Conservation (phyloP, 2,888 invertebrate species). For the Apoda limacodes region DNA sequence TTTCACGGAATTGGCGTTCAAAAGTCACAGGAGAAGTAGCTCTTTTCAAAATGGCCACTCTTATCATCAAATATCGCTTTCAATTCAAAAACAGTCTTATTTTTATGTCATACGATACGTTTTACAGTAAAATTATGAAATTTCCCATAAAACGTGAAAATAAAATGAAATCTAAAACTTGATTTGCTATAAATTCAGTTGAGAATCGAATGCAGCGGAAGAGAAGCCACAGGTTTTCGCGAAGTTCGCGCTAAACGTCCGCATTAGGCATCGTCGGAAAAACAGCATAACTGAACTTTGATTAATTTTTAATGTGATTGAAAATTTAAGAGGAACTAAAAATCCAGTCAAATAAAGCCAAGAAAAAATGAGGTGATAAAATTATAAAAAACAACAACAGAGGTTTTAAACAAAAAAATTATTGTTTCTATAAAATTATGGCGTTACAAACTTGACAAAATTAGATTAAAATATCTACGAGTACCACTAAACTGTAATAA, state of each 20-base stretch:
- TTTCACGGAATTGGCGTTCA: slow-evolving; percentile 24
- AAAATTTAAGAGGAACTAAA: no score
- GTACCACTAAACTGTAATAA: no score
- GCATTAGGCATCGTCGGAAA: slow-evolving; percentile 20
- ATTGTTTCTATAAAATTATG: no score
- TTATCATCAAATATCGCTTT: slow-evolving; percentile 28
- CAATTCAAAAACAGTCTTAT: slow-evolving; percentile 11
- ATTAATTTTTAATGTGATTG: no score
- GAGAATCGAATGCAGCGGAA: slow-evolving; percentile 11
- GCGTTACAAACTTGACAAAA: no score
- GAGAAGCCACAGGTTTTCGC: slow-evolving; percentile 60
- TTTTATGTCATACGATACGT: background rate
- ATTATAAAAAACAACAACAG: no score
- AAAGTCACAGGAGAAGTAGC: slow-evolving; percentile 24
- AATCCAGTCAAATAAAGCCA: no score
- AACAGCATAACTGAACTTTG: slow-evolving; percentile 26
- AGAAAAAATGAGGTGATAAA: slow-evolving; percentile 1
- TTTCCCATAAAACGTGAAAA: slow-evolving; percentile 8
- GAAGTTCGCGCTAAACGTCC: slow-evolving; percentile 53
- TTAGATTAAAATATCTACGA: no score
- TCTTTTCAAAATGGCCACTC: slow-evolving; percentile 27
- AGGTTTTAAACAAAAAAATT: no score
- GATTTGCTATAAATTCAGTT: slow-evolving; percentile 9
- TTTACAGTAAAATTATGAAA: slow-evolving; percentile 2
- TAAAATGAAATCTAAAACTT: slow-evolving; percentile 7